These are phyloP conservation scores for Distichodus sexfasciatus DNA, from an alignment of 2,797 vertebrate genomes.

Conservation along the genomic window DNA sequence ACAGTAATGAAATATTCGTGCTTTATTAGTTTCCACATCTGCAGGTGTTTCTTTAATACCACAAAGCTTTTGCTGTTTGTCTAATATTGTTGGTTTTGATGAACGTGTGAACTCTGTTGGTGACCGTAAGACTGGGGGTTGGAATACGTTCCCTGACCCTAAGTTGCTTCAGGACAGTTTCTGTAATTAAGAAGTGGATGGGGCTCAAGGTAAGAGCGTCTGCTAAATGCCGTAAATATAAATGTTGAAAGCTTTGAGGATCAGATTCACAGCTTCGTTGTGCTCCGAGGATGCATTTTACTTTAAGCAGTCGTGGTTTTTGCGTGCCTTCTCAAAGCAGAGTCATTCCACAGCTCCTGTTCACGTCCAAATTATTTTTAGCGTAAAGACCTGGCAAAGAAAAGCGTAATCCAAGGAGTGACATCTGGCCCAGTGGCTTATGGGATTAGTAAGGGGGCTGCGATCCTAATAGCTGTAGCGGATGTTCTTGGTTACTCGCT, in stretches of 20 bases:
- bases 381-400: slow-evolving; percentile 69
- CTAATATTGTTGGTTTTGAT: not conserved
- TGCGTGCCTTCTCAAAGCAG: too few relatives aligned
- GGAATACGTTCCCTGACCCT: too few relatives aligned
- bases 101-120: not conserved
- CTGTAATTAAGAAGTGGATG: too few relatives aligned
- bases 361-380: slow-evolving; percentile 75
- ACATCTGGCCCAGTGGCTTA: slow-evolving; percentile 77
- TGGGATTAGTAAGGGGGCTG: slow-evolving; percentile 74
- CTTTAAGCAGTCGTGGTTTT: slow-evolving; percentile 18
- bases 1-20: too few relatives aligned
- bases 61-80: too few relatives aligned
- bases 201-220: too few relatives aligned
- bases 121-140: too few relatives aligned
- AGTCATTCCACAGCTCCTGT: slow-evolving; percentile 7
- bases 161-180: too few relatives aligned
- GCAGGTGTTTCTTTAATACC: too few relatives aligned
- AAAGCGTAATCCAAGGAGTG: slow-evolving; percentile 78
- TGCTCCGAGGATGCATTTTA: slow-evolving; percentile 28
- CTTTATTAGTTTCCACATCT: too few relatives aligned
- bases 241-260: not conserved
- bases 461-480: slow-evolving; percentile 71
- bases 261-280: slow-evolving; percentile 22
- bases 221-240: too few relatives aligned
- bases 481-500: slow-evolving; percentile 69